Conservation (phyloP, 2,888 invertebrate species). For the Stomorhina lunata region DNA sequence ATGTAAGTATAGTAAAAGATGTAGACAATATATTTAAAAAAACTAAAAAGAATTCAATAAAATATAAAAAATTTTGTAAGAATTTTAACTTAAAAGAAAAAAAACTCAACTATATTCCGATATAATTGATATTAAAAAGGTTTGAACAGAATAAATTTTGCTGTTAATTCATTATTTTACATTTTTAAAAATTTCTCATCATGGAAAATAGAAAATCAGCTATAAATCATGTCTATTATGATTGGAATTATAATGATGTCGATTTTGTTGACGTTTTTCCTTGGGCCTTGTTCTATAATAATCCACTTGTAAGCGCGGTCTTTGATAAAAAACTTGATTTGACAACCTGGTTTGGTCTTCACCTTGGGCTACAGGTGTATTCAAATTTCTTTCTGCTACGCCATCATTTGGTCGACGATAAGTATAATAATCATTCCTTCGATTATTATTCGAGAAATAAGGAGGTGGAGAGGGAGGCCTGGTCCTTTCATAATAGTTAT, state of each 20-base stretch:
- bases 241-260: background rate
- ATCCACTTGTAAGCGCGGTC: background rate
- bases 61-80: background rate
- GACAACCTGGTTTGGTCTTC: background rate
- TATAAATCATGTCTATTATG: background rate
- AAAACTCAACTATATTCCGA: no score
- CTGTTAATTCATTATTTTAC: no score
- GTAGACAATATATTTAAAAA: conserved; percentile 33
- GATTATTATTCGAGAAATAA: background rate
- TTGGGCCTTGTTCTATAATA: conserved; percentile 6
- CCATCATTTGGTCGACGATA: background rate
- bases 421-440: background rate
- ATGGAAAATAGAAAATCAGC: no score
- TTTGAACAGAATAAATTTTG: no score
- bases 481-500: background rate
- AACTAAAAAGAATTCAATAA: background rate
- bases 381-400: background rate
- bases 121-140: no score
- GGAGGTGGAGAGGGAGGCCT: background rate
- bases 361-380: background rate
- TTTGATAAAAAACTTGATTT: background rate
- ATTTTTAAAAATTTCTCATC: no score
- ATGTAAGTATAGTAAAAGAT: conserved; percentile 32
- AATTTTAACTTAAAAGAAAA: no score
- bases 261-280: background rate